A percentile compares a stretch with the other conserved stretches of the same genome.
These are phyloP conservation scores for Paedocypris micromegethes DNA, from an alignment of 2,797 vertebrate genomes.

Conservation along the genomic window DNA sequence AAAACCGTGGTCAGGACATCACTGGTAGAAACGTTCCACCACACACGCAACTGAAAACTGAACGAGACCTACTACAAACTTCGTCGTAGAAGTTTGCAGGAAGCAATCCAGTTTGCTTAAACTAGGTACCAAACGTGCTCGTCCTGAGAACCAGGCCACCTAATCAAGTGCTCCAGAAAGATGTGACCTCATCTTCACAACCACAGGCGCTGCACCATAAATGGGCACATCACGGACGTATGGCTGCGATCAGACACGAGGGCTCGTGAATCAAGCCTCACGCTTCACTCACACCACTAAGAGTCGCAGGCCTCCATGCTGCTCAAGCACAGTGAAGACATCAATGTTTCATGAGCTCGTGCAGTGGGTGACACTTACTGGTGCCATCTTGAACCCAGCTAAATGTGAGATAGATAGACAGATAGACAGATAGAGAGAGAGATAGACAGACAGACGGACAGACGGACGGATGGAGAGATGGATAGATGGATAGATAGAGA, in stretches of 20 bases:
- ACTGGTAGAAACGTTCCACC: too few species aligned
- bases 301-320: conserved; percentile 5
- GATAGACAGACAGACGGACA: too few species aligned
- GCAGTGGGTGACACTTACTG: conserved; percentile 48
- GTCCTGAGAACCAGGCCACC: conserved; percentile 56
- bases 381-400: conserved; percentile 55
- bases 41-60: too few species aligned
- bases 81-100: too few species aligned
- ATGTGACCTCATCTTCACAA: conserved; percentile 67
- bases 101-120: background rate
- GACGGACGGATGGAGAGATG: too few species aligned
- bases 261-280: conserved; percentile 23
- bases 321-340: conserved; percentile 40
- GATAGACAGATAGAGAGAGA: too few species aligned
- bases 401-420: too few species aligned
- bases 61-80: too few species aligned
- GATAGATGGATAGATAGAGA: too few species aligned
- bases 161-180: conserved; percentile 64
- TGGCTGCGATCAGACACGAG: conserved; percentile 23
- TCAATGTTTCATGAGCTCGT: conserved; percentile 54
- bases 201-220: conserved; percentile 58
- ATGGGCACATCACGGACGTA: conserved; percentile 54
- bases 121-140: conserved; percentile 43
- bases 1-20: too few species aligned
- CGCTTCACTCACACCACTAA: conserved; percentile 36